Conservation (phyloP, 2,797 vertebrate species). For the Natrix natrix region DNA sequence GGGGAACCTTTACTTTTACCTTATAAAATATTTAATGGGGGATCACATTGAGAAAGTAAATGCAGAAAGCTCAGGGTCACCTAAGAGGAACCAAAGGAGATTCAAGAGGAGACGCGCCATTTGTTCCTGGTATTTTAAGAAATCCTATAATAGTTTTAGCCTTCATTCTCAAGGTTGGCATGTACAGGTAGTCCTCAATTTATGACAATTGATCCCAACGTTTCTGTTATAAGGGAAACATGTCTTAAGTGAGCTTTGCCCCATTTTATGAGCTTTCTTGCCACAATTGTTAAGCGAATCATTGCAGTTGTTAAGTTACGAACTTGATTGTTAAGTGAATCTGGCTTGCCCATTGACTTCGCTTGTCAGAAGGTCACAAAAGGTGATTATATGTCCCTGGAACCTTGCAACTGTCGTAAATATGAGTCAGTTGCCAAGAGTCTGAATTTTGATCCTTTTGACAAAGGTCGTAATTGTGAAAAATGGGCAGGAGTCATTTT, state of each 20-base stretch:
- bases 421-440: background rate
- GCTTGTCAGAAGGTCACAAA: background rate
- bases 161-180: background rate
- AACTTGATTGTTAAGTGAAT: background rate
- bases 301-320: background rate
- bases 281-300: background rate
- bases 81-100: background rate
- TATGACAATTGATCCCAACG: background rate
- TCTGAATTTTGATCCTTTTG: background rate
- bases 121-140: background rate
- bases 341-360: background rate
- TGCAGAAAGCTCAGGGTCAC: background rate
- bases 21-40: background rate
- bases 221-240: background rate
- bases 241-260: background rate
- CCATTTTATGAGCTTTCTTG: background rate
- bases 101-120: background rate
- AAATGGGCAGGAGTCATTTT: background rate
- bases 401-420: background rate
- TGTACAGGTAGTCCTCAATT: background rate
- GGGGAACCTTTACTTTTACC: too few relatives aligned
- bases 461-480: background rate
- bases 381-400: background rate
- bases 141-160: background rate
- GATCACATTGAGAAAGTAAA: background rate